Evolutionary conservation across 2,888 invertebrate genomes (phyloP).

Genomic region (Seira musarum): DNA sequence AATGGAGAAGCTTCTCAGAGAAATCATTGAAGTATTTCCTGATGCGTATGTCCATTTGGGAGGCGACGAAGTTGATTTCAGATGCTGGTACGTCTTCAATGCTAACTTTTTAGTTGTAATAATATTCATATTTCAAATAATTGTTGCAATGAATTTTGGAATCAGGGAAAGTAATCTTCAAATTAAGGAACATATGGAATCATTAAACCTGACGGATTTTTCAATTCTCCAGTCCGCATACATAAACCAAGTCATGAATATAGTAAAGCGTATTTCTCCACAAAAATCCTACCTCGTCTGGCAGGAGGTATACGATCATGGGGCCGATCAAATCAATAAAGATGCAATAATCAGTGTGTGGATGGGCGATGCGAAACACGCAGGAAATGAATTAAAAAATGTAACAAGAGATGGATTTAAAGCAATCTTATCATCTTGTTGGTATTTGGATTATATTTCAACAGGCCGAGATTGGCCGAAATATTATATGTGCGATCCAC

Average conservation of each 20-base stretch:
- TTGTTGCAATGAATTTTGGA: constrained; percentile 3
- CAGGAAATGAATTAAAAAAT: constrained; percentile 71
- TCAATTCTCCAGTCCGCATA: constrained; percentile 80
- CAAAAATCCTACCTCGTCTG: constrained; percentile 78
- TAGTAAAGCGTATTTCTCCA: constrained; percentile 73
- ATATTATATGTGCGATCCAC: constrained; percentile 82
- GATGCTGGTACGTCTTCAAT: constrained; percentile 80
- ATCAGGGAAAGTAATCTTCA: constrained; percentile 79
- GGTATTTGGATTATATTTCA: constrained; percentile 82
- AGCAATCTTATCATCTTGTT: constrained; percentile 84
- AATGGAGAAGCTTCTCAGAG: constrained; percentile 79
- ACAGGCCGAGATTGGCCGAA: constrained; percentile 79
- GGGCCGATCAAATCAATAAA: constrained; percentile 74
- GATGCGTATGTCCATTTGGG: constrained; percentile 91
- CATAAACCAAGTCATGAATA: constrained; percentile 77
- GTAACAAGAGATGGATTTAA: constrained; percentile 78
- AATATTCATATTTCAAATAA: too few species aligned
- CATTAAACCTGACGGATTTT: constrained; percentile 76
- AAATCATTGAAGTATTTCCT: constrained; percentile 80
- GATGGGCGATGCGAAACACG: constrained; percentile 74
- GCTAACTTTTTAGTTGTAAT: too few species aligned
- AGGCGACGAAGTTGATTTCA: constrained; percentile 90
- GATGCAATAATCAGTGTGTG: constrained; percentile 88
- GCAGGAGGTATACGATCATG: constrained; percentile 91
- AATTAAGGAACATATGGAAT: constrained; percentile 78